Evolutionary conservation across 2,113 vertebrate species (phyloP).

Genomic region (Protobothrops flavoviridis): DNA sequence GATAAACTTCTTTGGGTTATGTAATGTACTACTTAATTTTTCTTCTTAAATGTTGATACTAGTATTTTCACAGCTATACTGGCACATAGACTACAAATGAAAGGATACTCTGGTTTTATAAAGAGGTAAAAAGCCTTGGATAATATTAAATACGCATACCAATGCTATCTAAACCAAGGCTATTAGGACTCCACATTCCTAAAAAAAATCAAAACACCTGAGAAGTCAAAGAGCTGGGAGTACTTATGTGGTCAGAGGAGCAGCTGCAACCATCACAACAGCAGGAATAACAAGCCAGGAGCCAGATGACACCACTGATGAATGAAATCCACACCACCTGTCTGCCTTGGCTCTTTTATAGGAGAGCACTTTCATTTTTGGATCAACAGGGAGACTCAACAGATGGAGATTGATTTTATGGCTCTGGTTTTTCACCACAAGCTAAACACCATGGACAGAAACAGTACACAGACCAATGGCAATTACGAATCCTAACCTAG

Average conservation of each 20-base stretch:
- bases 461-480: background rate
- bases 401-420: background rate
- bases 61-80: background rate
- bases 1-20: background rate
- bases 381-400: background rate
- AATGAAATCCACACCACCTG: background rate
- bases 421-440: background rate
- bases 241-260: background rate
- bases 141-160: background rate
- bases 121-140: background rate
- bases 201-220: background rate
- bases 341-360: background rate
- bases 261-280: background rate
- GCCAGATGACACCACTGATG: background rate
- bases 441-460: background rate
- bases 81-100: background rate
- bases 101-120: background rate
- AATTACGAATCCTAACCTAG: background rate
- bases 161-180: background rate
- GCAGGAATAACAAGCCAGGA: background rate
- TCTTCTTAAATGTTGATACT: background rate
- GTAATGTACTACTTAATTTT: background rate
- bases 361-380: background rate
- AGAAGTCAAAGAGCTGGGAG: background rate
- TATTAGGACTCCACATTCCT: background rate